These are phyloP conservation scores for Morpho helenor DNA, from an alignment of 2,888 invertebrate species.

Conservation along the genomic window DNA sequence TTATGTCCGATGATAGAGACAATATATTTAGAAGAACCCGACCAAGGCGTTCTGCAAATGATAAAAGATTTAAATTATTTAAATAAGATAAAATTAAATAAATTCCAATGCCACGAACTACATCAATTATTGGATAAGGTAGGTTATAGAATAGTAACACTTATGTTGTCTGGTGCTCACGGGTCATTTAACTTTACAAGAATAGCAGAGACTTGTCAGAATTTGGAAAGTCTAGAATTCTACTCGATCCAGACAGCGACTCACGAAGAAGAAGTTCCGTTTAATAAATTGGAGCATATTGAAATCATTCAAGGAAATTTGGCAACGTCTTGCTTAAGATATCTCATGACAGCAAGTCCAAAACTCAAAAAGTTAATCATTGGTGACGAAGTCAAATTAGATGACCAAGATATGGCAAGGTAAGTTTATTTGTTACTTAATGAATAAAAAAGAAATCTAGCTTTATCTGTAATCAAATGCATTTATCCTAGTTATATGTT, in stretches of 20 bases:
- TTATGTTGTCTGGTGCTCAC: conserved; percentile 79
- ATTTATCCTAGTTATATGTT: too few relatives aligned
- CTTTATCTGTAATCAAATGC: not conserved
- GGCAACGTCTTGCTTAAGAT: conserved; percentile 76
- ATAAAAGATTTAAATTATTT: conserved; percentile 70
- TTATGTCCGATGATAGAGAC: conserved; percentile 82
- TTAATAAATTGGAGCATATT: conserved; percentile 81
- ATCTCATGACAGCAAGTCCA: conserved; percentile 80
- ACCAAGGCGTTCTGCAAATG: conserved; percentile 71
- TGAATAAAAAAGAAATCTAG: not conserved
- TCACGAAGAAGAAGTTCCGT: conserved; percentile 75
- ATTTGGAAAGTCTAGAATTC: conserved; percentile 81
- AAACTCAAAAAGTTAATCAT: conserved; percentile 81
- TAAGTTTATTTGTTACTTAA: conserved; percentile 39
- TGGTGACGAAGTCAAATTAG: conserved; percentile 82
- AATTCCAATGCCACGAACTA: conserved; percentile 81
- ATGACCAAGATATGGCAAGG: conserved; percentile 83
- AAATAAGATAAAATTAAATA: conserved; percentile 80
- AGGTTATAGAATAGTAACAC: conserved; percentile 73
- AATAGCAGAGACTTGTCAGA: conserved; percentile 79
- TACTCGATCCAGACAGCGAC: conserved; percentile 82
- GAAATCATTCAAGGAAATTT: conserved; percentile 84
- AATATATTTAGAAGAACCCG: conserved; percentile 82
- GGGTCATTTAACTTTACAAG: conserved; percentile 80
- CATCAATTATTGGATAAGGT: conserved; percentile 76